Evolutionary conservation across 2,113 vertebrate species (phyloP).

Genomic region (Odontophorus gujanensis): DNA sequence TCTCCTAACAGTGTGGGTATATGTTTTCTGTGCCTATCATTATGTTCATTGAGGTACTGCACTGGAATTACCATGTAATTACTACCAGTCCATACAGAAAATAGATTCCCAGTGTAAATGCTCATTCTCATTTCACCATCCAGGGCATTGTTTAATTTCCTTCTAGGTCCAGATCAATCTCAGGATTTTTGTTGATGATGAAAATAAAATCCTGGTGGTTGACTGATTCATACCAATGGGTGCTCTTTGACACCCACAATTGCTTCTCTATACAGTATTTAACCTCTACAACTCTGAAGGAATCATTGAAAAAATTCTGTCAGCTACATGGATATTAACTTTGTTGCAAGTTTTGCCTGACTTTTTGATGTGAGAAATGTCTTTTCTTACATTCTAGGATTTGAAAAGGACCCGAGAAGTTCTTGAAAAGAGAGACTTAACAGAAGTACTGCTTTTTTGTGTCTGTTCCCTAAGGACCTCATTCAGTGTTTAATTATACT

Average conservation of each 20-base stretch:
- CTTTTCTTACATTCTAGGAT: neutral
- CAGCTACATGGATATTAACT: neutral
- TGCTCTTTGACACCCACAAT: neutral
- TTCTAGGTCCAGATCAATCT: neutral
- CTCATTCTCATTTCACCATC: neutral
- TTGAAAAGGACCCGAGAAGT: neutral
- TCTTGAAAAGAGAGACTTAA: neutral
- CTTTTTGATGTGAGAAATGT: neutral
- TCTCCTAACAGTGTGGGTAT: neutral
- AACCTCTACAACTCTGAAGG: neutral
- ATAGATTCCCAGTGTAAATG: neutral
- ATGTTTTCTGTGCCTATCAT: neutral
- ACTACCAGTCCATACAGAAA: neutral
- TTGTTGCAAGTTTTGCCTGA: neutral
- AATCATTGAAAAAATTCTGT: neutral
- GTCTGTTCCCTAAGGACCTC: neutral
- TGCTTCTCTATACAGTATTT: neutral
- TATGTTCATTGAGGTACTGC: neutral
- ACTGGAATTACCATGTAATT: neutral
- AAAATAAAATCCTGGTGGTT: neutral
- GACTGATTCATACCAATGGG: neutral
- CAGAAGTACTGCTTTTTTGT: neutral
- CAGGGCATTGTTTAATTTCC: neutral
- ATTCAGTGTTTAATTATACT: neutral
- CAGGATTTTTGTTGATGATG: neutral